Percentiles rank a stretch among this genome's conserved stretches.
These are phyloP conservation scores for Lithophane semibrunnea DNA, from an alignment of 2,888 invertebrate species.

Conservation along the genomic window DNA sequence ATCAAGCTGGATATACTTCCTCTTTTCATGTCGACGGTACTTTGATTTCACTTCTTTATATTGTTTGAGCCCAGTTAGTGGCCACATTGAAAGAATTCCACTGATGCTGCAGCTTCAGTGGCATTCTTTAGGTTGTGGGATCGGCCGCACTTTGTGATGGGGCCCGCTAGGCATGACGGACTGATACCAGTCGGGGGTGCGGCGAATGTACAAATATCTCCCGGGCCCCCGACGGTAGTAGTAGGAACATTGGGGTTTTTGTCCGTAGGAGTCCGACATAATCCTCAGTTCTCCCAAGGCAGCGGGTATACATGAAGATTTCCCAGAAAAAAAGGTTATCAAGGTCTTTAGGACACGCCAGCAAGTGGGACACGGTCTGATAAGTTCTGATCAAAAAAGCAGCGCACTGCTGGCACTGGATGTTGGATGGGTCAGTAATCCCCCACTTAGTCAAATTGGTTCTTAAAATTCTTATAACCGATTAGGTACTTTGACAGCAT, in stretches of 20 bases:
- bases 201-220: no score
- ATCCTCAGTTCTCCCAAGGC: no score
- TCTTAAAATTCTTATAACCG: background rate
- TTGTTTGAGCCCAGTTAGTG: background rate
- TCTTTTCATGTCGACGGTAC: background rate
- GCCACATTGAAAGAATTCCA: background rate
- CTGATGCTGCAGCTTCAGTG: background rate
- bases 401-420: background rate
- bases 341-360: background rate
- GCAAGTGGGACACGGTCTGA: background rate
- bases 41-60: background rate
- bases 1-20: background rate
- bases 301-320: no score
- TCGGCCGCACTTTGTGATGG: no score
- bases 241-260: no score
- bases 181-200: no score
- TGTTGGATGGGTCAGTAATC: background rate
- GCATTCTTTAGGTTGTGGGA: background rate
- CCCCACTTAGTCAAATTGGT: background rate
- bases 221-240: no score
- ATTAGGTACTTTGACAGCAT: background rate
- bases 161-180: no score
- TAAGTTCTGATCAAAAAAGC: background rate
- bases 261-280: no score
- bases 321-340: no score